Evolutionary conservation across 1,140 invertebrate species (phyloP).

Genomic region (Sitophilus oryzae): DNA sequence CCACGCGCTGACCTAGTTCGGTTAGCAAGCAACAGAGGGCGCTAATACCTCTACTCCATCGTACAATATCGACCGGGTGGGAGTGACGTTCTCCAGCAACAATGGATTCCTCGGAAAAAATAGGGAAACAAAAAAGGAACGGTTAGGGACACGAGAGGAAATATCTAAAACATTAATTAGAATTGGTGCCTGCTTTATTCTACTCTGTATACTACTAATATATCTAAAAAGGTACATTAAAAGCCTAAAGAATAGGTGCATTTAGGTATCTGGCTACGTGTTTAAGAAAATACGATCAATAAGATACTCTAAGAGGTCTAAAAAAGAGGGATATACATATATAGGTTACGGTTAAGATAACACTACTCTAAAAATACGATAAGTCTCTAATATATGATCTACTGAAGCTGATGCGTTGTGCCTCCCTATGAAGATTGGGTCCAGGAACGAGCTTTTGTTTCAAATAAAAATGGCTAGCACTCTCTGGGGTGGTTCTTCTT

Average conservation of each 20-base stretch:
- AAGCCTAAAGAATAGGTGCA: conserved; percentile 13
- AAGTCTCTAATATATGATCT: conserved; percentile 13
- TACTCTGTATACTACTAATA: no score
- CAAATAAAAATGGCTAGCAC: no score
- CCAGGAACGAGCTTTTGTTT: no score
- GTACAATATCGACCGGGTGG: conserved; percentile 17
- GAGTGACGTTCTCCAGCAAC: conserved; percentile 17
- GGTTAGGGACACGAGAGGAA: conserved; percentile 15
- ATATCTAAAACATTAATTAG: conserved; percentile 8
- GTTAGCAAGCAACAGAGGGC: conserved; percentile 5
- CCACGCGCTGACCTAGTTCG: no score
- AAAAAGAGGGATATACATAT: background rate
- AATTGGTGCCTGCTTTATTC: conserved; percentile 17
- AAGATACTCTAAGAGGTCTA: conserved; percentile 7
- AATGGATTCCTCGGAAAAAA: conserved; percentile 10
- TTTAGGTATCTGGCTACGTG: background rate
- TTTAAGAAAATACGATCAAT: conserved; percentile 6
- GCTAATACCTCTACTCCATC: background rate
- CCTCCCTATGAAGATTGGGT: background rate
- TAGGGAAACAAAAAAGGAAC: conserved; percentile 1
- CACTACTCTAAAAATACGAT: conserved; percentile 11
- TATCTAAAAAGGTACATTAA: conserved; percentile 13
- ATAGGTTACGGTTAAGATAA: background rate
- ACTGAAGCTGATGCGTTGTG: conserved; percentile 10
- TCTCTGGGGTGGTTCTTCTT: background rate